Percentiles rank a stretch among this genome's conserved stretches.
These are phyloP conservation scores for Microcebus jonahi DNA, from an alignment of 2,113 vertebrate genomes.

Conservation along the genomic window DNA sequence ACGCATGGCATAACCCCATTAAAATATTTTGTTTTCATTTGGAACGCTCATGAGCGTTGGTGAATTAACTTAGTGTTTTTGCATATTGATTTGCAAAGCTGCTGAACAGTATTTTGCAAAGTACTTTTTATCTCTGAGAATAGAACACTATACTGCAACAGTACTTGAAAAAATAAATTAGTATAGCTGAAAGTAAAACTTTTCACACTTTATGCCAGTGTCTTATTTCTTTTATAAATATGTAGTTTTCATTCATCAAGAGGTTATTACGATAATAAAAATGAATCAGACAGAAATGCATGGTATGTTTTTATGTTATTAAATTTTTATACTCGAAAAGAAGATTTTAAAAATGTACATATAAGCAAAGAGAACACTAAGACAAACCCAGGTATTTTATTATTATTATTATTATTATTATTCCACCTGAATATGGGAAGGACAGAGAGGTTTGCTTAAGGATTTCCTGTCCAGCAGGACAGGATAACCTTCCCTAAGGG, in stretches of 20 bases:
- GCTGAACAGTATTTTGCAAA: not conserved
- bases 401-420: not conserved
- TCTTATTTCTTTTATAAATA: slow-evolving; percentile 33
- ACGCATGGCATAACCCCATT: not conserved
- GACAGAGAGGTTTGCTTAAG: not conserved
- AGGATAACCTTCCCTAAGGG: not conserved
- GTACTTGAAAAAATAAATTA: not conserved
- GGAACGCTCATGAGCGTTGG: not conserved
- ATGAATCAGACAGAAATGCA: not conserved
- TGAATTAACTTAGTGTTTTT: slow-evolving; percentile 23
- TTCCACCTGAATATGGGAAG: not conserved
- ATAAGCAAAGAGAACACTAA: not conserved
- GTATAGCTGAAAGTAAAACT: not conserved
- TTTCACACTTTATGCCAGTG: not conserved
- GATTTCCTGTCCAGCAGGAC: not conserved
- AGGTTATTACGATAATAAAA: not conserved
- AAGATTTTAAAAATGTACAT: not conserved
- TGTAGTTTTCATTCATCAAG: not conserved
- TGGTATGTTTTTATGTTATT: not conserved
- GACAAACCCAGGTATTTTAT: not conserved
- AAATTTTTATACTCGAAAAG: not conserved
- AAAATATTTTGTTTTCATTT: not conserved
- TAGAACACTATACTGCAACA: not conserved
- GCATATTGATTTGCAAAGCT: not conserved
- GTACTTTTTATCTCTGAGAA: not conserved